Base-by-base conservation (phyloP, 2,888 invertebrate species). In the Sylvicola cinctus region DNA sequence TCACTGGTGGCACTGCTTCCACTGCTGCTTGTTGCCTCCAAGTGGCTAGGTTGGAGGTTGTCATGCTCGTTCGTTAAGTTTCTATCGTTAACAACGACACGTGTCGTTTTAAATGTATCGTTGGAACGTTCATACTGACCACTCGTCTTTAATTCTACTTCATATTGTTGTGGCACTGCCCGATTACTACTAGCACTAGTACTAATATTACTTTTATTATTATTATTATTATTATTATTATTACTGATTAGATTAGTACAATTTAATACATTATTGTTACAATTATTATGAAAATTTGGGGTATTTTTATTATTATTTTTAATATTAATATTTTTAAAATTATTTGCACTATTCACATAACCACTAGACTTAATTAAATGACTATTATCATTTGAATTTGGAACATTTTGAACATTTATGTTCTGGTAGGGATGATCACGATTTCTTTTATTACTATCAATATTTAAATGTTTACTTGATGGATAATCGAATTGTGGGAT, bases 361-460 rank as follows among this genome's bases (percentile, higher is more conserved):
- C 15, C 15, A 30, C 30, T 30, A 30, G 15, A 14, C 30, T 28
- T 28, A 28, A 13, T 28, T 13, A 30, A 16, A 17, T 34, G 29
- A 34, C 23, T 29, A 20, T 15, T 23, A 34, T 34, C 4, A 30
- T 29, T 29, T 29, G 16, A 28, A 50, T 54, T 55, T 53, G 55
- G 53, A 54, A 55, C 53, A 51, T 50, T 49, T 48, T 46, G 50
- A 46, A 46, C 46, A 43, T 39, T 36, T 33, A 20, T 20, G 20
- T 20, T 20, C 20, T 20, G 20, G 20, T 20, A 20, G 20, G 33
- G 27, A 31, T 23, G 38, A 37, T 34, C 33, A 34, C 27, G 20
- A 33, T 36, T 35, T 32, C 33, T 35, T 31, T 37, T 39, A 35
- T 35, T 23, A 33, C 29, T 32, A 28, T 33, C 35, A 16, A 16